Conservation (phyloP, 2,888 invertebrate genomes). For the Hypena proboscidalis region DNA sequence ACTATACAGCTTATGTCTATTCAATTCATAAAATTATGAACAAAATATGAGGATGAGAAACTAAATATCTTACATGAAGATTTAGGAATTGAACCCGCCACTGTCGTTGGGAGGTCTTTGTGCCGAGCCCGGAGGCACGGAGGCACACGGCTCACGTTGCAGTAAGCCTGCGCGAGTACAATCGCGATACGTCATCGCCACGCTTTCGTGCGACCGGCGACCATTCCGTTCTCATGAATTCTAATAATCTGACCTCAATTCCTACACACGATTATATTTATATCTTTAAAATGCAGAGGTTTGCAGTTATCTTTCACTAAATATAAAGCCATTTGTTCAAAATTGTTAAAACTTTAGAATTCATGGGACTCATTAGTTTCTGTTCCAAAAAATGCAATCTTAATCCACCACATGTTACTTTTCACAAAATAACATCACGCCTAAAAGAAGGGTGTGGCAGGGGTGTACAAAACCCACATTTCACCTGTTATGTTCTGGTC, state of each 20-base stretch:
- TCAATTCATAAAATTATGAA: background rate
- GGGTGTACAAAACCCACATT: too few relatives aligned
- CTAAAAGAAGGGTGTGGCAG: too few relatives aligned
- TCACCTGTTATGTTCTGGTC: too few relatives aligned
- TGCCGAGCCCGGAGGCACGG: too few relatives aligned
- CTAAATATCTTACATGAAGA: slow-evolving; percentile 40
- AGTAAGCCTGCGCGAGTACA: slow-evolving; percentile 34
- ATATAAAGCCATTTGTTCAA: background rate
- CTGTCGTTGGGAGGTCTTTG: slow-evolving; percentile 44
- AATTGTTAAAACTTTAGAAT: background rate
- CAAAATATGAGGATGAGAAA: slow-evolving; percentile 19
- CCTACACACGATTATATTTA: slow-evolving; percentile 47
- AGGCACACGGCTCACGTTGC: slow-evolving; percentile 33
- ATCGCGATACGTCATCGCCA: slow-evolving; percentile 51
- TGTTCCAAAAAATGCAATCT: too few relatives aligned
- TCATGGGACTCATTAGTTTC: too few relatives aligned
- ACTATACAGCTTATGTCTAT: background rate
- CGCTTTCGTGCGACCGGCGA: slow-evolving; percentile 56
- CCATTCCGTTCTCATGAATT: slow-evolving; percentile 60
- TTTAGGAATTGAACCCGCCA: slow-evolving; percentile 37
- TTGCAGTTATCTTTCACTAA: slow-evolving; percentile 19
- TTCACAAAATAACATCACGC: too few relatives aligned
- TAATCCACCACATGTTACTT: too few relatives aligned
- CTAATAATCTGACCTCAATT: slow-evolving; percentile 57
- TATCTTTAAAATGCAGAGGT: slow-evolving; percentile 52